Conservation (phyloP, 2,797 vertebrate genomes). For the Microcaecilia unicolor region DNA sequence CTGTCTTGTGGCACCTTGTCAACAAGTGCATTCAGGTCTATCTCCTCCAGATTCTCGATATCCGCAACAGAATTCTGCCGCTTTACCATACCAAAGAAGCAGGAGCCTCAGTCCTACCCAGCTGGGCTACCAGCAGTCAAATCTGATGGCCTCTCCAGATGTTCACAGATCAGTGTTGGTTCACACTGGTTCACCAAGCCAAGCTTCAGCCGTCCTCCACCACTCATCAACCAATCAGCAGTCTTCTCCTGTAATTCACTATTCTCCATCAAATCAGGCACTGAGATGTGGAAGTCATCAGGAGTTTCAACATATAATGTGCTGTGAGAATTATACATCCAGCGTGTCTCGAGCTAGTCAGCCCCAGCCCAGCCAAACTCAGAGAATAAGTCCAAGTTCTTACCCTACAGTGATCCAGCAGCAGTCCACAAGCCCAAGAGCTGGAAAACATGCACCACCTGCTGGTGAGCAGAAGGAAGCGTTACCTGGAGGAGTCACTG, state of each 20-base stretch:
- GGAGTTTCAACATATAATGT: slow-evolving; percentile 79
- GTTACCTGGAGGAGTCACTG: slow-evolving; percentile 69
- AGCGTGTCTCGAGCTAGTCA: slow-evolving; percentile 45
- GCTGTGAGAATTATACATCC: slow-evolving; percentile 74
- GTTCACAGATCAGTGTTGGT: slow-evolving; percentile 88
- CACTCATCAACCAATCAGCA: slow-evolving; percentile 47
- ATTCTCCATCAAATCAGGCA: slow-evolving; percentile 80
- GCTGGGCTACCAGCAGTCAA: slow-evolving; percentile 66
- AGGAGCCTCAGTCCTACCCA: slow-evolving; percentile 73
- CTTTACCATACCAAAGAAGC: slow-evolving; percentile 76
- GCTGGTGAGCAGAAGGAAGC: slow-evolving; percentile 66
- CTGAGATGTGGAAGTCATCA: slow-evolving; percentile 67
- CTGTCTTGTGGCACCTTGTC: slow-evolving; percentile 82
- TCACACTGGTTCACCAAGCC: slow-evolving; percentile 75
- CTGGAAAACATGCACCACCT: slow-evolving; percentile 53
- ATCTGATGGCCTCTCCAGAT: slow-evolving; percentile 59
- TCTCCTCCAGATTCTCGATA: slow-evolving; percentile 70
- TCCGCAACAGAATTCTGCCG: slow-evolving; percentile 76
- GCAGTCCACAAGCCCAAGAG: slow-evolving; percentile 51
- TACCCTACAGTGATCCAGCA: slow-evolving; percentile 91
- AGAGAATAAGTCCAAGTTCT: slow-evolving; percentile 56
- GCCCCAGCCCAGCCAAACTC: slow-evolving; percentile 47
- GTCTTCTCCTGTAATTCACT: slow-evolving; percentile 69
- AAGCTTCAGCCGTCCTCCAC: slow-evolving; percentile 48
- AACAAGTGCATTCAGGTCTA: slow-evolving; percentile 71